Evolutionary conservation across 2,797 vertebrate species (phyloP).

Genomic region (Oreortyx pictus): DNA sequence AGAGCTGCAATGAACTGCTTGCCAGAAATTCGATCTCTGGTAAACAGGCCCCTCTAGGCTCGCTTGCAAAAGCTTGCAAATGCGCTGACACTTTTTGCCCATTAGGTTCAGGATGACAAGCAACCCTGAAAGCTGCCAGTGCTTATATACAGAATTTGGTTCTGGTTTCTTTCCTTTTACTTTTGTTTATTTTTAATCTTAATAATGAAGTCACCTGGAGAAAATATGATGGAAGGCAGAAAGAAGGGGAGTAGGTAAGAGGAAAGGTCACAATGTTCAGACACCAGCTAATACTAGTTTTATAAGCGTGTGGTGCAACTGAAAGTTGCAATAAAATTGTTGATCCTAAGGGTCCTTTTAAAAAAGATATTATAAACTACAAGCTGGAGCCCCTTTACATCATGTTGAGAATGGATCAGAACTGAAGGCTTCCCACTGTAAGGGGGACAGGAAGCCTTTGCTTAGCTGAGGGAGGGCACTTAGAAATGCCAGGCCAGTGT

Average conservation of each 20-base stretch:
- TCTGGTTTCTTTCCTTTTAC: neutral
- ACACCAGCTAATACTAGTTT: conserved; percentile 22
- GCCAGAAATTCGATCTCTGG: conserved; percentile 74
- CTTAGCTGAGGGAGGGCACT: neutral
- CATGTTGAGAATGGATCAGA: neutral
- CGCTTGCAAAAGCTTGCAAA: conserved; percentile 69
- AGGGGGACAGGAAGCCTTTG: neutral
- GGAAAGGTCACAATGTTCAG: neutral
- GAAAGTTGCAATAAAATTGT: conserved; percentile 40
- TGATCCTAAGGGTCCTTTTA: neutral
- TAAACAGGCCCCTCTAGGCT: conserved; percentile 75
- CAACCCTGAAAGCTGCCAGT: conserved; percentile 58
- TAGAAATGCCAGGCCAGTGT: neutral
- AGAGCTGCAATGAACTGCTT: conserved; percentile 71
- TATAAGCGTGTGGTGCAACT: conserved; percentile 3
- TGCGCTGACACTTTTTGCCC: conserved; percentile 48
- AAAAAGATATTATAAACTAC: neutral
- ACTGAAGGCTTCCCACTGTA: neutral
- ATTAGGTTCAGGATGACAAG: conserved; percentile 63
- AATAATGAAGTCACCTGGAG: conserved; percentile 15
- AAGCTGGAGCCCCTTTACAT: neutral
- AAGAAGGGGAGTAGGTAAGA: conserved; percentile 6
- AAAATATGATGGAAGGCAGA: neutral
- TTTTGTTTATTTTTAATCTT: neutral
- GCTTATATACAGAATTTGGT: conserved; percentile 61